Evolutionary conservation across 2,888 invertebrate genomes (phyloP), one percentile per base, ranked within the genome.

Genomic region (Caenorhabditis imperialis): DNA sequence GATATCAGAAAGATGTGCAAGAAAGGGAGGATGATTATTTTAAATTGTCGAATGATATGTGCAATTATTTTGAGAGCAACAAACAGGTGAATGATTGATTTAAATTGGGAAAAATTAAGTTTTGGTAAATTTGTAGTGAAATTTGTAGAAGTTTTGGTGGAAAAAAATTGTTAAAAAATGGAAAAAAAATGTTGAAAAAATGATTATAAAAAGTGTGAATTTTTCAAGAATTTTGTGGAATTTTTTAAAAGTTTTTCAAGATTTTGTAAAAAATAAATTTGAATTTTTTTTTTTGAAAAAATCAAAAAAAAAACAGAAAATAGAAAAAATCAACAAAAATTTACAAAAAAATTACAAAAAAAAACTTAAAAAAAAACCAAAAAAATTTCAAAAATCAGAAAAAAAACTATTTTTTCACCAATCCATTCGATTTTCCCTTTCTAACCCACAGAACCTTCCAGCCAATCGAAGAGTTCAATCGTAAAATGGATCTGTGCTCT

Each of bases 401-500:
- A 18, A 40, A 40, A 40, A n/a, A 8, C 14, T 6, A 27, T 1
- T 20, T 10, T 27, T 4, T 40, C 16, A 10, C 10, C 18, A 23
- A 0, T 50, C 7, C 20, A 8, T 33, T 42, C n/a, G n/a, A n/a
- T n/a, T n/a, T n/a, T n/a, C n/a, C n/a, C n/a, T n/a, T n/a, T n/a
- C n/a, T n/a, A n/a, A n/a, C n/a, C n/a, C n/a, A n/a, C n/a, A n/a
- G n/a, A 30, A 7, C 10, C 10, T 54, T 67, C 14, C 61, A 74
- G 67, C 48, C 74, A n/a, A 7, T 14, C 12, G 67, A 67, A 3
- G 74, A 74, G 22, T 61, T 67, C 35, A 3, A 38, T 0, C 42
- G 55, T 1, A 74, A 74, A 50, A 50, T 61, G 67, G 51, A 48
- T 14, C 62, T 48, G 23, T 74, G 74, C 23, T 23, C 23, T 18